These are phyloP conservation scores for Protosalanx chinensis DNA, from an alignment of 2,797 vertebrate species.

Conservation along the genomic window DNA sequence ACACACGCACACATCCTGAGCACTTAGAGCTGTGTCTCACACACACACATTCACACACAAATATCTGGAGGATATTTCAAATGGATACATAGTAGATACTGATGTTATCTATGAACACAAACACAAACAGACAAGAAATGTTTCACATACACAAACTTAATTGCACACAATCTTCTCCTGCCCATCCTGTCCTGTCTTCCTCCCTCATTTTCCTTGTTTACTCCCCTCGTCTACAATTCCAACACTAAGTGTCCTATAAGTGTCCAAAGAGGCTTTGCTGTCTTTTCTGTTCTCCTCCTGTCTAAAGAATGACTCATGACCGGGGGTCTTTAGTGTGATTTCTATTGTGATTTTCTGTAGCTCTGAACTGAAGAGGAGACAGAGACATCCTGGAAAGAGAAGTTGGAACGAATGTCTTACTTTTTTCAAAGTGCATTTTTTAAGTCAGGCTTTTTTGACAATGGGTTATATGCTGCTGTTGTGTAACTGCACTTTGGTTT, in stretches of 20 bases:
- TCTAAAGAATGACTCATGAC: background rate
- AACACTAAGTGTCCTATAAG: constrained; percentile 12
- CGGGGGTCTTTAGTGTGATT: background rate
- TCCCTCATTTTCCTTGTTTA: background rate
- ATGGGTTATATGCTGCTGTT: constrained; percentile 1
- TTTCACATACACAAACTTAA: background rate
- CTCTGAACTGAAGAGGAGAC: background rate
- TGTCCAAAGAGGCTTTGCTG: background rate
- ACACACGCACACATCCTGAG: constrained; percentile 10
- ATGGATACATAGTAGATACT: background rate
- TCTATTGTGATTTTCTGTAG: background rate
- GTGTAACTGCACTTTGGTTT: background rate
- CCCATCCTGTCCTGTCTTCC: background rate
- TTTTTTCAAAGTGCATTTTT: background rate
- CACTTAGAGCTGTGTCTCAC: background rate
- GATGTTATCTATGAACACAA: background rate
- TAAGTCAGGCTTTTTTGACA: background rate
- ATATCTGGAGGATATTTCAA: background rate
- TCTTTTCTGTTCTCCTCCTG: background rate
- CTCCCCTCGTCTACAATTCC: background rate
- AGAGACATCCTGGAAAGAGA: background rate
- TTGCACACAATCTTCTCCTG: constrained; percentile 2
- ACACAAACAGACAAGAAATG: background rate
- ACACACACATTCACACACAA: background rate
- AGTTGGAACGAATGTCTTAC: background rate